A percentile compares a stretch with the other conserved stretches of the same genome.
phyloP scores from a whole-genome alignment of 2,113 vertebrate genomes.

The Willisornis vidua region DNA sequence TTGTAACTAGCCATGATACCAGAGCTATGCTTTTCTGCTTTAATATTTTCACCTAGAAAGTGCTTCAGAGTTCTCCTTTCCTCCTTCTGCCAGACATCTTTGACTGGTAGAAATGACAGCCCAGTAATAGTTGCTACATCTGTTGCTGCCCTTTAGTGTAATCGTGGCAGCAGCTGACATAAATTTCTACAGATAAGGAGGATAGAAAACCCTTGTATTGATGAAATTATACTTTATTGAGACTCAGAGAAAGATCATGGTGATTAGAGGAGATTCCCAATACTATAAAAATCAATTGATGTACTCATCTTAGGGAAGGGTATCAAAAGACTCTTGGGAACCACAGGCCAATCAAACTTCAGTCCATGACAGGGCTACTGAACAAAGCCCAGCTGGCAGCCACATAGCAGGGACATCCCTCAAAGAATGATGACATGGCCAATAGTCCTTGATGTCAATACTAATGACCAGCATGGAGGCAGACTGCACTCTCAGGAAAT shows the following conservation, averaged over 20 bases:
- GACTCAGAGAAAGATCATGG: neutral
- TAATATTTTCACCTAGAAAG: neutral
- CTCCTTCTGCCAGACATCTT: neutral
- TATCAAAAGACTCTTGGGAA: neutral
- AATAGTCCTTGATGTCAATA: neutral
- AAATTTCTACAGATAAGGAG: neutral
- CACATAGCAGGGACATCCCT: neutral
- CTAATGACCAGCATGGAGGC: neutral
- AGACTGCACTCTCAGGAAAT: neutral
- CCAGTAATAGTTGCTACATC: neutral
- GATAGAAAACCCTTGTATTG: neutral
- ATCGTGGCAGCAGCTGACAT: neutral
- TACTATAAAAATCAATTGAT: neutral
- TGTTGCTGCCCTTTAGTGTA: neutral
- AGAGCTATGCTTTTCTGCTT: neutral
- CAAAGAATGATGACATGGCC: neutral
- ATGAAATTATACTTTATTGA: neutral
- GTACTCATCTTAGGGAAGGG: neutral
- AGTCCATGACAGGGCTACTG: fast-evolving
- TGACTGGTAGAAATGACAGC: neutral
- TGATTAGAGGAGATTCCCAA: neutral
- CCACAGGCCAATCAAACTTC: neutral
- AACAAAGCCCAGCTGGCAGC: neutral
- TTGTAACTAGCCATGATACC: neutral
- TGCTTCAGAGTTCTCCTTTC: neutral